phyloP scores from a whole-genome alignment of 1,140 invertebrate genomes.

The Maconellicoccus hirsutus region DNA sequence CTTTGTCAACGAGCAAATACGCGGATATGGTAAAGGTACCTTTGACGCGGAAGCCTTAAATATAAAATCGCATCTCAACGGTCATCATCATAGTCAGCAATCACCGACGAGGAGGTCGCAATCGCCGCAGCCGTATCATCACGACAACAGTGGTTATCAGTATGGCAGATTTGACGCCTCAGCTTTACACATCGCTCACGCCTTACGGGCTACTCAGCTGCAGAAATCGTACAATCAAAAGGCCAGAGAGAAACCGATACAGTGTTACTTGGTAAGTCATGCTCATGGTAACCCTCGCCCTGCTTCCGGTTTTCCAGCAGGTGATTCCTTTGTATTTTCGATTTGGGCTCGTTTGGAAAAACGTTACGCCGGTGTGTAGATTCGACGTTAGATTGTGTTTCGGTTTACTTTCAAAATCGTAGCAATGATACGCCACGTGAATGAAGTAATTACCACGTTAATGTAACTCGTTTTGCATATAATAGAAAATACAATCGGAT shows the following conservation, averaged over 20 bases:
- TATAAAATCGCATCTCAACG: constrained; percentile 37
- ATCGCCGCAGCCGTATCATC: constrained; percentile 33
- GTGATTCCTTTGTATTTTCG: too few relatives aligned
- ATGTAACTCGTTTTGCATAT: neutral
- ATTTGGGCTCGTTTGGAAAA: too few relatives aligned
- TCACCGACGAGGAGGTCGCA: constrained; percentile 25
- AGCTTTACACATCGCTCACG: constrained; percentile 82
- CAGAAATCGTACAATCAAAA: constrained; percentile 71
- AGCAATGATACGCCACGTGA: neutral
- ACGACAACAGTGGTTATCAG: constrained; percentile 39
- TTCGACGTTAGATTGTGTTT: too few relatives aligned
- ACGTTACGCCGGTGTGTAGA: too few relatives aligned
- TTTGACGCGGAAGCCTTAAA: constrained; percentile 57
- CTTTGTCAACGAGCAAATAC: constrained; percentile 83
- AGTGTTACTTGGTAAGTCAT: constrained; percentile 72
- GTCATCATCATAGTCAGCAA: constrained; percentile 6
- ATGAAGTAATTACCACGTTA: neutral
- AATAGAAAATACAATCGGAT: neutral
- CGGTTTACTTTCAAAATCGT: neutral
- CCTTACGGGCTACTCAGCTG: constrained; percentile 78
- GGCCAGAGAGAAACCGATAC: constrained; percentile 70
- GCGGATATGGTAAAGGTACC: constrained; percentile 50
- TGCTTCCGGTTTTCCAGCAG: too few relatives aligned
- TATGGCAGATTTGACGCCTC: constrained; percentile 78
- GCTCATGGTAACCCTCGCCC: too few relatives aligned